These are phyloP conservation scores for Adelosebastes latens DNA, from an alignment of 2,797 vertebrate genomes.

Conservation along the genomic window DNA sequence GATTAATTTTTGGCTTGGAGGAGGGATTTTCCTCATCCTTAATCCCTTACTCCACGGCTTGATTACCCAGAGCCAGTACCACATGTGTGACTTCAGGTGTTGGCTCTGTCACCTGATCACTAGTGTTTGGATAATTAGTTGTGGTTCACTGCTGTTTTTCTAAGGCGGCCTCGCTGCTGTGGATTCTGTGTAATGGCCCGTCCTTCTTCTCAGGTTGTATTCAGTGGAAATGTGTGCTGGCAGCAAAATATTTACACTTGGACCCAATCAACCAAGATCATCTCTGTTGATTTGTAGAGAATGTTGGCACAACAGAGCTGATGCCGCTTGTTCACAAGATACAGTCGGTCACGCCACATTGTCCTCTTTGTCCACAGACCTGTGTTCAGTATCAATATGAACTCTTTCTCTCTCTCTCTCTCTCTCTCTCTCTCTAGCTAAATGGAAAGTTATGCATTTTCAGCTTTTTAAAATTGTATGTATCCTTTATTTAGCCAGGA, in stretches of 20 bases:
- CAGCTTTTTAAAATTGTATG: not conserved
- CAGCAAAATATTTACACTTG: constrained; percentile 78
- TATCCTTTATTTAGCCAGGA: not conserved
- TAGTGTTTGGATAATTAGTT: constrained; percentile 57
- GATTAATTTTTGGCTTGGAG: constrained; percentile 32
- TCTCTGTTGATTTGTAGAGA: constrained; percentile 73
- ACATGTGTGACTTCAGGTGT: constrained; percentile 31
- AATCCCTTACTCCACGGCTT: constrained; percentile 8
- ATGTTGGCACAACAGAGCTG: constrained; percentile 83
- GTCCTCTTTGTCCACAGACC: constrained; percentile 60
- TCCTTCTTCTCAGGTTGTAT: constrained; percentile 25
- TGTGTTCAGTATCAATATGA: constrained; percentile 79
- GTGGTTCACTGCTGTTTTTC: constrained; percentile 49
- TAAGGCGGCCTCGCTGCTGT: not conserved
- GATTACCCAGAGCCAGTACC: not conserved
- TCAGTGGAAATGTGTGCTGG: constrained; percentile 59
- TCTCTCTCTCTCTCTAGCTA: not conserved
- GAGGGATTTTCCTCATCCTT: constrained; percentile 19
- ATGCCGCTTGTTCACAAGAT: constrained; percentile 67
- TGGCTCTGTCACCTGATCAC: constrained; percentile 50
- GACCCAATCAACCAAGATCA: constrained; percentile 71
- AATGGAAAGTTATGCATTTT: not conserved
- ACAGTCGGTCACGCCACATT: constrained; percentile 68
- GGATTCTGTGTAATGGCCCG: not conserved
- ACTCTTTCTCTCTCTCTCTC: not conserved